phyloP scores from a whole-genome alignment of 2,797 vertebrate species.

The Rhabdomys pumilio region DNA sequence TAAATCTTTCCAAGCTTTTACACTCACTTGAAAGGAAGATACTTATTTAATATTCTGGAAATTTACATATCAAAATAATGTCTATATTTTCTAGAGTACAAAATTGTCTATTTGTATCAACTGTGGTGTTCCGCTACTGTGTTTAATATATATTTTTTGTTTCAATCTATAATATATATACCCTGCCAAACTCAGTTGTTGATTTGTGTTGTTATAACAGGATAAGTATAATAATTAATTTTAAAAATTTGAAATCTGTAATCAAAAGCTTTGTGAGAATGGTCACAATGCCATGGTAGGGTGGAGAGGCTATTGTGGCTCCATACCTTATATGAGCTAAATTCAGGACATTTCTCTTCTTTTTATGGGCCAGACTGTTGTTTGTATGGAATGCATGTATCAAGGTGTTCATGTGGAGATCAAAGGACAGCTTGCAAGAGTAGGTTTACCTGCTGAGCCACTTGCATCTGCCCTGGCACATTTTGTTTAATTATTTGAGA shows the following conservation, averaged over 20 bases:
- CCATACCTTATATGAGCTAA: not conserved
- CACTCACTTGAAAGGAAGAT: not conserved
- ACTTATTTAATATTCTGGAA: not conserved
- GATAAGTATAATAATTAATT: not conserved
- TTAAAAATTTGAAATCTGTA: not conserved
- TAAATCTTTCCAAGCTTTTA: not conserved
- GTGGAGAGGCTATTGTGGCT: not conserved
- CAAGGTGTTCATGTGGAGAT: no score
- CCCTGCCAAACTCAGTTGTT: not conserved
- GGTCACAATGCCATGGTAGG: not conserved
- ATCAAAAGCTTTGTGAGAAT: not conserved
- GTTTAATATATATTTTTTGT: not conserved
- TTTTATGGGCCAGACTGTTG: not conserved
- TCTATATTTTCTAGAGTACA: not conserved
- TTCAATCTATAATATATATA: not conserved
- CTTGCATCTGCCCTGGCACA: not conserved
- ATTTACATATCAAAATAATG: slow-evolving; percentile 15
- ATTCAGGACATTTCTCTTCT: not conserved
- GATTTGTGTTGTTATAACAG: not conserved
- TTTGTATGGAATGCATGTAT: not conserved
- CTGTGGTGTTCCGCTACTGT: not conserved
- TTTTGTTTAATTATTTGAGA: not conserved
- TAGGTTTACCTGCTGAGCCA: not conserved
- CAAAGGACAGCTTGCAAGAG: not conserved
- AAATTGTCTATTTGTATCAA: not conserved